Percentiles rank a stretch among this genome's conserved stretches.
Conservation (phyloP, 2,888 invertebrate species). For the Chelonus formosanus region DNA sequence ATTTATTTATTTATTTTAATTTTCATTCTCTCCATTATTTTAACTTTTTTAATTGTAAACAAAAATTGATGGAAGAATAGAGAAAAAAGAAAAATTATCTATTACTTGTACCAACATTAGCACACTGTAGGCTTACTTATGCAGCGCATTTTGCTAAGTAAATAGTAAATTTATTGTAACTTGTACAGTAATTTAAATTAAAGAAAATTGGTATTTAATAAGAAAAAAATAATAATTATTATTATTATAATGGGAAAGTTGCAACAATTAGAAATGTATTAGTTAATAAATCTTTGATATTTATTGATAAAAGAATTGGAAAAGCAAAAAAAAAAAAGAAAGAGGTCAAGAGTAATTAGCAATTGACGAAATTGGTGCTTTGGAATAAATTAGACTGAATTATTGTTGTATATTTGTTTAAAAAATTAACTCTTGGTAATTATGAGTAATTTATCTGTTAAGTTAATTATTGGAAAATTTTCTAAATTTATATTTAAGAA, state of each 20-base stretch:
- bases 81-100: slow-evolving; percentile 13
- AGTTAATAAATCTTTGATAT: no score
- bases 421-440: slow-evolving; percentile 7
- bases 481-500: slow-evolving; percentile 6
- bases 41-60: no score
- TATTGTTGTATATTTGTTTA: slow-evolving; percentile 53
- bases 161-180: slow-evolving; percentile 28
- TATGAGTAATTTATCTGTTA: no score
- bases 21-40: no score
- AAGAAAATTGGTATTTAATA: slow-evolving; percentile 18
- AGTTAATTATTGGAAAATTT: no score
- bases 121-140: slow-evolving; percentile 30
- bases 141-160: slow-evolving; percentile 26
- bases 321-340: not conserved
- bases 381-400: slow-evolving; percentile 64
- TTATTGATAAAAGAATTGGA: no score
- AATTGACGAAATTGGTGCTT: slow-evolving; percentile 57
- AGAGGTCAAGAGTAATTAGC: not conserved
- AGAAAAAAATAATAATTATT: slow-evolving; percentile 14
- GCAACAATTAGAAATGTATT: slow-evolving; percentile 12
- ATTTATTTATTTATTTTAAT: no score
- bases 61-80: slow-evolving; percentile 5
- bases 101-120: slow-evolving; percentile 16
- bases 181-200: slow-evolving; percentile 30
- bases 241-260: slow-evolving; percentile 27